Evolutionary conservation across 2,113 vertebrate species (phyloP).

Genomic region (Paratilapia polleni): DNA sequence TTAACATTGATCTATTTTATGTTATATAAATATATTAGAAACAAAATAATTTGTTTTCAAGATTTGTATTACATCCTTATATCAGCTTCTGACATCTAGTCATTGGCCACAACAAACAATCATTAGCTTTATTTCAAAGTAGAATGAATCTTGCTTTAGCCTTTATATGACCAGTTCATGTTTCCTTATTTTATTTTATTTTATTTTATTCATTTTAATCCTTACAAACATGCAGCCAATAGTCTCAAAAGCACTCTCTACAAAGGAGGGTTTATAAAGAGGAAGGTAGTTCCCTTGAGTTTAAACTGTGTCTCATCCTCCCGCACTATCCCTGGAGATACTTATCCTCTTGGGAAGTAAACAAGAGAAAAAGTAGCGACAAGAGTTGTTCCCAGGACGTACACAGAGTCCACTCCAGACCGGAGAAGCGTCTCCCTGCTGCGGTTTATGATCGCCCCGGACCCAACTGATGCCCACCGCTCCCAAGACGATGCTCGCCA

Average conservation of each 20-base stretch:
- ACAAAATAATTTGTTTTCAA: no score
- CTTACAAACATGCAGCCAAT: neutral
- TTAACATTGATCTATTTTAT: neutral
- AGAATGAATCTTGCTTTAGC: neutral
- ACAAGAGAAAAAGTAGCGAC: neutral
- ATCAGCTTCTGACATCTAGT: neutral
- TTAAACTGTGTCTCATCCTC: neutral
- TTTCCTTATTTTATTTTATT: neutral
- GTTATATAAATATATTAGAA: neutral
- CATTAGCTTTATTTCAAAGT: neutral
- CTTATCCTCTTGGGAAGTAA: conserved; percentile 8
- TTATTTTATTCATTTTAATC: neutral
- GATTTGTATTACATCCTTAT: no score
- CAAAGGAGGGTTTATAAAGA: neutral
- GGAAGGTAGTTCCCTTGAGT: neutral
- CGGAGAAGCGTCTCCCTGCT: conserved; percentile 98
- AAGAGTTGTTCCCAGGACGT: conserved; percentile 81
- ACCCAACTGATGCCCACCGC: conserved; percentile 93
- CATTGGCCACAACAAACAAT: neutral
- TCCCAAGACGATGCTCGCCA: conserved; percentile 96
- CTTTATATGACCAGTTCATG: neutral
- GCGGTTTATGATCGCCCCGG: conserved; percentile 86
- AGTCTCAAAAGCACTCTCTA: neutral
- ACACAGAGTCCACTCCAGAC: conserved; percentile 99
- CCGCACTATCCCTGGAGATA: neutral